phyloP scores from a whole-genome alignment of 1,140 invertebrate genomes.

The silkworm (Bombyx mori) region DNA sequence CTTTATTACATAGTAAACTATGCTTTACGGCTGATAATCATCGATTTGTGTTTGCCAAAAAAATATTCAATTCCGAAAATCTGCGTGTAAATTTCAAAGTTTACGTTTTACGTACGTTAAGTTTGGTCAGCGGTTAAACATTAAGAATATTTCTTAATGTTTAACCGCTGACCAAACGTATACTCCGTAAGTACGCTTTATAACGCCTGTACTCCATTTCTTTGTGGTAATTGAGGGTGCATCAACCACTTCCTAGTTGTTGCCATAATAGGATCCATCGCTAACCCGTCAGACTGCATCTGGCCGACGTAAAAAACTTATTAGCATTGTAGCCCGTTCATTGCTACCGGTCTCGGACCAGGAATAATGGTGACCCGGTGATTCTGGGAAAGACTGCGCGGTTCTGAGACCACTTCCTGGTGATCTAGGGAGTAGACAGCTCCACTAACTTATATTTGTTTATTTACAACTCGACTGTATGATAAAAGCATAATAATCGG shows the following conservation, averaged over 20 bases:
- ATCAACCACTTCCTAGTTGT: conserved; percentile 33
- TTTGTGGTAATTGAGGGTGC: conserved; percentile 42
- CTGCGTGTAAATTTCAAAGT: neutral
- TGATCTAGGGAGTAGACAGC: too few species aligned
- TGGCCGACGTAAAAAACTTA: conserved; percentile 24
- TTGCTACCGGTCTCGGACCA: neutral
- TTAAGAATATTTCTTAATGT: neutral
- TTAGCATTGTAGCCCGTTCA: conserved; percentile 9
- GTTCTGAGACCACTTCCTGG: too few species aligned
- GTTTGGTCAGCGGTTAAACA: neutral
- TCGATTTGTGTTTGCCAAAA: too few species aligned
- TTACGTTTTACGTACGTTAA: neutral
- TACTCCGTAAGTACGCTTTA: conserved; percentile 13
- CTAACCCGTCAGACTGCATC: conserved; percentile 19
- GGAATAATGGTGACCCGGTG: too few species aligned
- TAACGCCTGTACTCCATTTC: conserved; percentile 35
- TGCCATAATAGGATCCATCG: conserved; percentile 32
- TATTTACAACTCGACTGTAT: too few species aligned
- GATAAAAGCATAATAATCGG: too few species aligned
- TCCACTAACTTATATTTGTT: too few species aligned
- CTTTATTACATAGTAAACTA: too few species aligned
- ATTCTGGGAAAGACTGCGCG: too few species aligned
- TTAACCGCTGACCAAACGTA: conserved; percentile 2
- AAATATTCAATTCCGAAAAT: too few species aligned
- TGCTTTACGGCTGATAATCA: too few species aligned